Evolutionary conservation across 1,140 invertebrate genomes (phyloP).

Genomic region (Linepithema humile): DNA sequence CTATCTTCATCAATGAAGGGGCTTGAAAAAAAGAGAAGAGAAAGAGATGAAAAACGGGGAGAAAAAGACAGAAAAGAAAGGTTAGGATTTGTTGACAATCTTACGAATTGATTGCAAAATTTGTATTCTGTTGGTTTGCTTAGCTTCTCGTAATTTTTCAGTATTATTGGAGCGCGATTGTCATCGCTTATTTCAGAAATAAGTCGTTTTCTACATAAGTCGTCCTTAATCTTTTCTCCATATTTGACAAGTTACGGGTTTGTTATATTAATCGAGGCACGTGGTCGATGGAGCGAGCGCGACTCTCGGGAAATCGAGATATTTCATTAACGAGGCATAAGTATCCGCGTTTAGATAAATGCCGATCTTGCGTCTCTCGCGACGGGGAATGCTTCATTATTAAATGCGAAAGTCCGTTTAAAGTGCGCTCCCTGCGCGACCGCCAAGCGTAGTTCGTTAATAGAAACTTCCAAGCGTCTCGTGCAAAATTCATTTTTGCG

Average conservation of each 20-base stretch:
- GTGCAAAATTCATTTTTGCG: constrained; percentile 54
- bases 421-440: not conserved
- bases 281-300: not conserved
- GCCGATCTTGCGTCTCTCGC: not conserved
- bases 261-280: constrained; percentile 11
- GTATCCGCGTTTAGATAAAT: not conserved
- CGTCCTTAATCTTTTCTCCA: not conserved
- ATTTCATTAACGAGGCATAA: constrained; percentile 8
- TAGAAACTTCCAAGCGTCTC: constrained; percentile 37
- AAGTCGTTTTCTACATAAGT: not conserved
- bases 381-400: not conserved
- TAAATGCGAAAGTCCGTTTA: constrained; percentile 35
- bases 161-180: not conserved
- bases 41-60: not conserved
- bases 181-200: not conserved
- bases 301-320: not conserved
- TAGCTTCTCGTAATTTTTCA: constrained; percentile 16
- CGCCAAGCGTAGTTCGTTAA: constrained; percentile 1
- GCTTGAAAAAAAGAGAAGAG: not conserved
- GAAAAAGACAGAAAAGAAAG: not conserved
- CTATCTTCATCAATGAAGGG: not conserved
- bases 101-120: not conserved
- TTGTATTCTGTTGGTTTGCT: not conserved
- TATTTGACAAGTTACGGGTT: not conserved
- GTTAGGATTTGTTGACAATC: constrained; percentile 19